Base-by-base conservation (phyloP, 1,140 invertebrate genomes). In the Drosophila parabipectinata region DNA sequence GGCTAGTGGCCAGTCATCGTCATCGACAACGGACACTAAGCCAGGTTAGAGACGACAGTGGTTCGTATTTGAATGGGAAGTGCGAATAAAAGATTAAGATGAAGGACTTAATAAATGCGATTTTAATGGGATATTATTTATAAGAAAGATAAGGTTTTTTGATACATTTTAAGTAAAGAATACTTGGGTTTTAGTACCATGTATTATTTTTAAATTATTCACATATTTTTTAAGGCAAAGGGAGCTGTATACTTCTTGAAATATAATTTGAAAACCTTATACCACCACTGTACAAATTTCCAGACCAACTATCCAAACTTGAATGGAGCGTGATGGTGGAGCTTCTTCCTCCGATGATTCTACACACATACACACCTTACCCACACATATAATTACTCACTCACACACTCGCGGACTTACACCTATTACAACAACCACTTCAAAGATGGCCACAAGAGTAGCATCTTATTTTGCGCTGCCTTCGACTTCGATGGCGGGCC, bases 391-490 rank as follows among this genome's bases (percentile, higher is more conserved):
- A 37, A 44, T 44, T 44, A 63, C 60, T 24, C 37, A 58, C 34
- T 37, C 15, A 63, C 58, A 66, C 56, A 51, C 28, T 26, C 6
- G 39, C 55, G 44, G 34, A 39, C 56, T 51, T 56, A 52, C 52
- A 79, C 79, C 69, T 61, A 84, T 84, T 81, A 84, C 81, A 84
- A 81, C 82, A 79, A 82, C 47, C 82, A 85, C 82, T 85, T 85
- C 78, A 85, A 75, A 85, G 82, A 85, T 85, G 82, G 82, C 83
- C 82, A 85, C 82, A 85, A 85, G 82, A 85, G 82, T 85, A 85
- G 82, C 82, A 85, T 85, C 82, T 85, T 85, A 85, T 75, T 85
- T 85, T 82, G 82, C 74, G 77, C 41, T 67, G 59, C 59, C 59
- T 62, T 54, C 59, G 51, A 24, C 53, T 87, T 85, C 82, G 82